Evolutionary conservation across 1,140 invertebrate species (phyloP), one percentile per base, ranked within the genome.

Genomic region (Parasteatoda tepidariorum): DNA sequence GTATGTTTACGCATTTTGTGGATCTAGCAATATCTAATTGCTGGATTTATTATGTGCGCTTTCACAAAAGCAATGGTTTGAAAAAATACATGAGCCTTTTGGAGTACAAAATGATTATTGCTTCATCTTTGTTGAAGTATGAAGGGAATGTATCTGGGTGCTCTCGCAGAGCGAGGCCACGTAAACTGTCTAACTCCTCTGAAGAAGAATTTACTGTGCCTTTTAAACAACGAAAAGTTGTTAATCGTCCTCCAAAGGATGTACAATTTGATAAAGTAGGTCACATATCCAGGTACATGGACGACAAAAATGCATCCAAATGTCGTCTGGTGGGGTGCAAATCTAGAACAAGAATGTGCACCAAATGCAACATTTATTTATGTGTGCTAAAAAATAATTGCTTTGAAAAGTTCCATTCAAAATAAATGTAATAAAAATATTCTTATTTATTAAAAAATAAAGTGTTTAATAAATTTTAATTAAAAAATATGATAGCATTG

Each of bases 301-400:
- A 61, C 22, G 57, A 61, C 22, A 61, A 61, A 24, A 15, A 15
- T 61, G 57, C 57, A 11, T 61, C 57, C 6, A 61, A 61, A 61
- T 61, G 57, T 61, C 9, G 11, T 6, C 22, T 11, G 9, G 6
- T 24, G 11, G 57, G 57, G 6, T 61, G 57, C 57, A 61, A 61
- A 61, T 61, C 57, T 24, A 61, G 57, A 24, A 15, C 11, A 61
- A 61, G 22, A n/a, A n/a, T n/a, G n/a, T n/a, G n/a, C n/a, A n/a
- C n/a, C n/a, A n/a, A n/a, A n/a, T 61, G 57, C 57, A 61, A 61
- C 22, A 15, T 61, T 7, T 61, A 61, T 24, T 61, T 61, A 61
- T 24, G 57, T 61, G 22, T 61, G 6, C 22, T 61, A 24, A 61
- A 61, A 61, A 61, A 61, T 61, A 61, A 61, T 61, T 15, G 22